Evolutionary conservation across 35 echinoderm and acorn worm species (phyloP).

Genomic region (Strongylocentrotus purpuratus): DNA sequence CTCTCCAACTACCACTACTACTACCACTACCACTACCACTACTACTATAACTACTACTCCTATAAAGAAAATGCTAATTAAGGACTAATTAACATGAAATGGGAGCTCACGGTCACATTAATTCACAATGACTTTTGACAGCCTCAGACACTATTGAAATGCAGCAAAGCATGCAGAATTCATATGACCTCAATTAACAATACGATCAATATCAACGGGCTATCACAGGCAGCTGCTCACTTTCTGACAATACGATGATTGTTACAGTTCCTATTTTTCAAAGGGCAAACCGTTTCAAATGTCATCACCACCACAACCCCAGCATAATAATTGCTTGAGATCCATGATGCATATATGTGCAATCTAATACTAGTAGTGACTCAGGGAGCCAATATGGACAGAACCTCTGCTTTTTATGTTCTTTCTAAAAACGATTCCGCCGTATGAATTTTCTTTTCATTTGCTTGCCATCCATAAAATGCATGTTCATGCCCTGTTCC

Average conservation of each 20-base stretch:
- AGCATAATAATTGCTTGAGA: not conserved
- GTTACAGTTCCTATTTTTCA: not conserved
- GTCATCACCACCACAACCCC: not conserved
- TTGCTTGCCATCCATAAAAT: not conserved
- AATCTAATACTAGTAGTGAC: not conserved
- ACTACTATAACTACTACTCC: too few relatives aligned
- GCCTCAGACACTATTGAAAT: not conserved
- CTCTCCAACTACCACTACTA: too few relatives aligned
- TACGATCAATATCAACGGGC: not conserved
- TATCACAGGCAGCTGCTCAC: not conserved
- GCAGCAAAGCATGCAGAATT: not conserved
- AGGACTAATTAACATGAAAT: not conserved
- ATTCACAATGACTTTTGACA: not conserved
- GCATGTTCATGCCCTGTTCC: too few relatives aligned
- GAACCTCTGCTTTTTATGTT: not conserved
- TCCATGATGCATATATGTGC: not conserved
- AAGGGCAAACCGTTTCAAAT: not conserved
- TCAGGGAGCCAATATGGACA: not conserved
- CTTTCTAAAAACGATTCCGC: not conserved
- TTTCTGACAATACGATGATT: not conserved
- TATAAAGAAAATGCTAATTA: not conserved
- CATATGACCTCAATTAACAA: conserved; percentile 13
- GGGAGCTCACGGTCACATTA: not conserved
- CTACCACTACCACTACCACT: too few relatives aligned
- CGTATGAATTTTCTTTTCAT: not conserved